Percentiles rank a stretch among this genome's conserved stretches.
Evolutionary conservation across 2,888 invertebrate genomes (phyloP).

Genomic region (Mythimna ferrago): DNA sequence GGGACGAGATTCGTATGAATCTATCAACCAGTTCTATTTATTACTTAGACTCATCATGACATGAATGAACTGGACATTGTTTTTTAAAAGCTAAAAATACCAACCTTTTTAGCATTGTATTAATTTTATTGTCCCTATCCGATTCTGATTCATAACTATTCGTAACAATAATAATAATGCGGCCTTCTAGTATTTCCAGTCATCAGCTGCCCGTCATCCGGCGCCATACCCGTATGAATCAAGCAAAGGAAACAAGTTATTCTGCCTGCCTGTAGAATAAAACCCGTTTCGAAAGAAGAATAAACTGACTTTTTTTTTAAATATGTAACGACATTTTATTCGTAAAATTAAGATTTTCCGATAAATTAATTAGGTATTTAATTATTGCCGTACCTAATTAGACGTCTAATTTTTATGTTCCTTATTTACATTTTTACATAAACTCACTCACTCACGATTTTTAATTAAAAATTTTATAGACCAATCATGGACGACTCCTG

Average conservation of each 20-base stretch:
- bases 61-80: no score
- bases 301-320: background rate
- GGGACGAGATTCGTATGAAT: no score
- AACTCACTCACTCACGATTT: slow-evolving; percentile 30
- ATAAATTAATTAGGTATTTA: background rate
- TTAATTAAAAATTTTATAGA: slow-evolving; percentile 47
- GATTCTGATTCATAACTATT: slow-evolving; percentile 31
- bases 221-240: slow-evolving; percentile 46
- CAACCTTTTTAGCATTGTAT: background rate
- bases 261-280: slow-evolving; percentile 45
- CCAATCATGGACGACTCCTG: slow-evolving; percentile 27
- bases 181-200: slow-evolving; percentile 1
- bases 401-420: background rate
- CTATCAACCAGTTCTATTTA: no score
- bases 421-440: slow-evolving; percentile 16
- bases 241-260: slow-evolving; percentile 64
- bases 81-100: no score
- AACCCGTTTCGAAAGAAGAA: slow-evolving; percentile 51
- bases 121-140: slow-evolving; percentile 10
- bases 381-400: no score
- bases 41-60: no score
- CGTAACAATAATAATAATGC: slow-evolving; percentile 25
- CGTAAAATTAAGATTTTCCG: no score
- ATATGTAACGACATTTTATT: slow-evolving; percentile 11
- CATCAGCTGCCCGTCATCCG: slow-evolving; percentile 54